phyloP scores from a whole-genome alignment of 1,140 invertebrate species.

The silkworm (Bombyx mori) region DNA sequence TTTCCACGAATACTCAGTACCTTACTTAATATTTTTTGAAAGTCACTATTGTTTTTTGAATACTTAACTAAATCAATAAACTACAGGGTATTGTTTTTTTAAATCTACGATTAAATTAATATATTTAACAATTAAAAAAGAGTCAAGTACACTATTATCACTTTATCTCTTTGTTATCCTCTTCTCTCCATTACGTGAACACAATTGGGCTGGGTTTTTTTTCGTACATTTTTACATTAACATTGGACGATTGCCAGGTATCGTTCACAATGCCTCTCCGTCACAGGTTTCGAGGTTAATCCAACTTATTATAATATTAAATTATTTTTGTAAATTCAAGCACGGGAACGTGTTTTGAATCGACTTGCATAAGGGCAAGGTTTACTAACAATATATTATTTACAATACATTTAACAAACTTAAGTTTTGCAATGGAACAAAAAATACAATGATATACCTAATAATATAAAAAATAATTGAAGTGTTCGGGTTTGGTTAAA shows the following conservation, averaged over 20 bases:
- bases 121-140: background rate
- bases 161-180: background rate
- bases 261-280: slow-evolving; percentile 29
- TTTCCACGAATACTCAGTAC: slow-evolving; percentile 18
- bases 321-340: too few species aligned
- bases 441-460: too few species aligned
- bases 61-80: background rate
- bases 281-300: slow-evolving; percentile 29
- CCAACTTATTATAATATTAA: background rate
- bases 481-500: too few species aligned
- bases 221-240: slow-evolving; percentile 34
- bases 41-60: slow-evolving; percentile 12
- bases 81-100: too few species aligned
- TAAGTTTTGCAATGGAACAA: too few species aligned
- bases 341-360: too few species aligned
- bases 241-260: slow-evolving; percentile 42
- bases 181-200: slow-evolving; percentile 7
- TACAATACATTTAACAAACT: too few species aligned
- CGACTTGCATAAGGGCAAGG: too few species aligned
- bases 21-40: slow-evolving; percentile 5
- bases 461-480: too few species aligned
- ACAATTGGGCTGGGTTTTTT: slow-evolving; percentile 21
- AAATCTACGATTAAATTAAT: background rate
- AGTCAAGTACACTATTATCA: background rate
- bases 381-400: too few species aligned